Evolutionary conservation across 2,113 vertebrate species (phyloP).

Genomic region (Progne subis): DNA sequence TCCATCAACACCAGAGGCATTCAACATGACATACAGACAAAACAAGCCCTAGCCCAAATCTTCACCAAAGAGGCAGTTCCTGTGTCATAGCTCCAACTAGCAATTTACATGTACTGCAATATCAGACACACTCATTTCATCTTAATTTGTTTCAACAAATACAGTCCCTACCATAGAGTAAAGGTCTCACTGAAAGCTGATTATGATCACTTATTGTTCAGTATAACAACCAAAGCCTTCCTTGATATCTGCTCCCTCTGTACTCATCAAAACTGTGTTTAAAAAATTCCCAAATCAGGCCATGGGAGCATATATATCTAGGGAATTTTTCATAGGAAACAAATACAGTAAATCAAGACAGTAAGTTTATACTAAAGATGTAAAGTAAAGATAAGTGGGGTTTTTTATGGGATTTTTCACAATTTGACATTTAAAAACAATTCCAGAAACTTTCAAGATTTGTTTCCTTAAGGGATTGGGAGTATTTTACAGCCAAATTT

Average conservation of each 20-base stretch:
- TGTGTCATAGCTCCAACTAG: not conserved
- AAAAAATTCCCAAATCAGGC: not conserved
- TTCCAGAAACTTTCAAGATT: not conserved
- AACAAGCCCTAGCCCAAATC: not conserved
- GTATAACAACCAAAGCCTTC: not conserved
- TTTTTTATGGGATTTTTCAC: not conserved
- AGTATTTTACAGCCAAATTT: not conserved
- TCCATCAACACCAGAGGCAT: not conserved
- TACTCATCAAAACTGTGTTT: not conserved
- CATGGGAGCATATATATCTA: not conserved
- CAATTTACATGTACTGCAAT: not conserved
- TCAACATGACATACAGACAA: not conserved
- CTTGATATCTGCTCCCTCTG: not conserved
- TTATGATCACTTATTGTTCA: not conserved
- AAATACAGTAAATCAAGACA: not conserved
- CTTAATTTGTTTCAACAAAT: constrained; percentile 32
- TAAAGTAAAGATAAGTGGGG: not conserved
- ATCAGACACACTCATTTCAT: not conserved
- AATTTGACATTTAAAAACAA: not conserved
- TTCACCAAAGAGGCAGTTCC: not conserved
- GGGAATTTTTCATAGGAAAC: not conserved
- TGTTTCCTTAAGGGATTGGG: not conserved
- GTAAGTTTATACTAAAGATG: not conserved
- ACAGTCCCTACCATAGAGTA: not conserved
- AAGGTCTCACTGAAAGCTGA: not conserved